A percentile compares a stretch with the other conserved stretches of the same genome.
Conservation (phyloP, 2,113 vertebrate species). For the Hemiscyllium ocellatum region DNA sequence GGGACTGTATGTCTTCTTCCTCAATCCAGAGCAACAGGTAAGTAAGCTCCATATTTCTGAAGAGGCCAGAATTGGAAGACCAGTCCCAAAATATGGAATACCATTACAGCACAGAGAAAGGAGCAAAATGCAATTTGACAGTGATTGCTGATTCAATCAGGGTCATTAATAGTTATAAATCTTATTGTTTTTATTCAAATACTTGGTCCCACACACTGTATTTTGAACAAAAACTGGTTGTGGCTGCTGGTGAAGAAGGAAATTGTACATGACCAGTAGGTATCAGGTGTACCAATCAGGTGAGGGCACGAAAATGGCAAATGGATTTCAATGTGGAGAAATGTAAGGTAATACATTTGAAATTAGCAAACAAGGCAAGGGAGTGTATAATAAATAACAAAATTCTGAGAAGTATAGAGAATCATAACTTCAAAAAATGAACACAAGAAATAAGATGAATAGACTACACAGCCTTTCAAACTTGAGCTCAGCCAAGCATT, state of each 20-base stretch:
- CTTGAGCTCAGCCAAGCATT: not conserved
- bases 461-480: not conserved
- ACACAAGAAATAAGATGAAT: not conserved
- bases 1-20: no score
- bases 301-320: not conserved
- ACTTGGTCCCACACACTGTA: not conserved
- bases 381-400: not conserved
- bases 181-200: not conserved
- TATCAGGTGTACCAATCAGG: not conserved
- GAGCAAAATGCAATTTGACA: no score
- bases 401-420: not conserved
- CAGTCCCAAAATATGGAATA: no score
- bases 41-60: no score
- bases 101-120: no score
- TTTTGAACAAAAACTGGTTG: not conserved
- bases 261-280: not conserved
- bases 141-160: no score
- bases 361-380: not conserved
- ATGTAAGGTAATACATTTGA: not conserved
- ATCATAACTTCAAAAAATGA: not conserved
- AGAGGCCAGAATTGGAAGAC: no score
- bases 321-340: not conserved
- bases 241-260: not conserved
- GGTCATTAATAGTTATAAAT: not conserved
- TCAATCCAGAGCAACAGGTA: no score